Percentiles rank a stretch among this genome's conserved stretches.
phyloP scores from a whole-genome alignment of 2,797 vertebrate genomes.

The Gymnocypris eckloni region DNA sequence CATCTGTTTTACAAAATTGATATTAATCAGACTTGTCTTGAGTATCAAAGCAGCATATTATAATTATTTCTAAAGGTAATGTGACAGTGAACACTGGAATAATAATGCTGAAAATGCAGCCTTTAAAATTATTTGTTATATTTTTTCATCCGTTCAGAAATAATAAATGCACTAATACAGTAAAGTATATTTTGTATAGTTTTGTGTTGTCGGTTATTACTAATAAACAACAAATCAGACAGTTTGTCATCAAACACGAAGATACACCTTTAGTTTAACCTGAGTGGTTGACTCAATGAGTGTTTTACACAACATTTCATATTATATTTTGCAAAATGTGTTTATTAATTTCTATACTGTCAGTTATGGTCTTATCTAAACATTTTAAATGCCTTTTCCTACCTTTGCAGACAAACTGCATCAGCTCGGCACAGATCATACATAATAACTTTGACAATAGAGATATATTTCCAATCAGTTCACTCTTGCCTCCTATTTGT shows the following conservation, averaged over 20 bases:
- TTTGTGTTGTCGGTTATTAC: not conserved
- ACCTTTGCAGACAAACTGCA: not conserved
- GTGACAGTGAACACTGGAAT: not conserved
- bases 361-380: not conserved
- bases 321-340: not conserved
- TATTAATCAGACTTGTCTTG: not conserved
- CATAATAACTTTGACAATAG: not conserved
- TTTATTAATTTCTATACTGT: not conserved
- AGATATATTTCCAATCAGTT: slow-evolving; percentile 3
- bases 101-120: not conserved
- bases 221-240: not conserved
- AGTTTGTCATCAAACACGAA: not conserved
- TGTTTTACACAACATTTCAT: not conserved
- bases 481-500: slow-evolving; percentile 11
- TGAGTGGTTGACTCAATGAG: not conserved
- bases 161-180: not conserved
- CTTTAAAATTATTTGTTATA: not conserved
- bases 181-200: not conserved
- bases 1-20: not conserved
- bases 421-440: not conserved
- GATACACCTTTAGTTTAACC: not conserved
- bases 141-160: not conserved
- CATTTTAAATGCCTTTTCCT: not conserved
- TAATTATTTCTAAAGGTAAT: not conserved
- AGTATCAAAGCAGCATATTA: not conserved